Evolutionary conservation across 1,140 invertebrate genomes (phyloP), one percentile per base, ranked within the genome.

Genomic region (Ylistrum balloti): DNA sequence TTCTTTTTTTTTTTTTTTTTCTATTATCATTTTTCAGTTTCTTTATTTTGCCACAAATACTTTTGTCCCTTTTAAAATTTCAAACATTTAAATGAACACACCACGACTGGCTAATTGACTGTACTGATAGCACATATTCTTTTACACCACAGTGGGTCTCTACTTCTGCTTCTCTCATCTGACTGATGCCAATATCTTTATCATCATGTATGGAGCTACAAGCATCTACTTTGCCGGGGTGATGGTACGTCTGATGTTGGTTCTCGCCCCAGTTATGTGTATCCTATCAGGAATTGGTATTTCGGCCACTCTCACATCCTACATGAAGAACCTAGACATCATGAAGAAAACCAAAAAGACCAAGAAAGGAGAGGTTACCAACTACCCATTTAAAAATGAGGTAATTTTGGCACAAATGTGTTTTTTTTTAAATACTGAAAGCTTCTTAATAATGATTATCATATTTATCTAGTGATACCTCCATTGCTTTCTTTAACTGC

Each of bases 141-240:
- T 86, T 74, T 90, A 41, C 93, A 90, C 95, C 94, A 33, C 98
- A 88, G 98, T 98, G 86, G 99, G 99, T 2, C 97, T 99, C 35
- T 99, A 99, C 96, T 99, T 99, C 96, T 99, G 99, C 96, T 99
- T 99, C 96, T 97, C 97, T 22, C 98, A 98, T 91, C 96, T 99
- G 32, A 99, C 98, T 0, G 99, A 99, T 96, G 98, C 98, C 35
- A 99, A 99, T 96, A 99, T 99, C 91, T 99, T 99, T 95, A 98
- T 99, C 88, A 99, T 99, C 93, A 97, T 99, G 85, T 99, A 99
- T 96, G 99, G 99, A 33, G 98, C 99, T 2, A 99, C 99, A 11
- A 99, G 98, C 95, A 99, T 99, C 94, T 99, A 99, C 96, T 99
- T 99, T 97, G 99, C 99, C 98, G 99, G 99, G 93, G 99, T 99